phyloP scores from a whole-genome alignment of 2,888 invertebrate genomes.

The Oxyteleia sp. region DNA sequence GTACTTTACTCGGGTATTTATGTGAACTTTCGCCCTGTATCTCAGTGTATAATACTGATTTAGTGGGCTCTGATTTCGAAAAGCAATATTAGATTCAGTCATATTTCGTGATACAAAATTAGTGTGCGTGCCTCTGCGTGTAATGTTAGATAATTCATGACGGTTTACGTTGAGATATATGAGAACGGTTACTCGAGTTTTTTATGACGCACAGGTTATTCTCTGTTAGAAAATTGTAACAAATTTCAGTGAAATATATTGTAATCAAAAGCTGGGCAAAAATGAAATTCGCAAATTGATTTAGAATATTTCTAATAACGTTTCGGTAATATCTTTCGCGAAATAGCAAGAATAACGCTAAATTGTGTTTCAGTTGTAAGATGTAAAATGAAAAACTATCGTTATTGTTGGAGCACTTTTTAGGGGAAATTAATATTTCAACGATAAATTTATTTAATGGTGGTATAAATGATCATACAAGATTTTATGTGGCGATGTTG shows the following conservation, averaged over 20 bases:
- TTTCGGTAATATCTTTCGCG: background rate
- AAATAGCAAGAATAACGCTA: background rate
- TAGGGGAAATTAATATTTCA: too few species aligned
- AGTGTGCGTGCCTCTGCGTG: conserved; percentile 51
- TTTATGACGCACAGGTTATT: conserved; percentile 23
- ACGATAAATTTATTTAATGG: too few species aligned
- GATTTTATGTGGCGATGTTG: too few species aligned
- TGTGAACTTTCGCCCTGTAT: conserved; percentile 53
- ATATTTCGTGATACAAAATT: conserved; percentile 61
- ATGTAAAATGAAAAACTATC: too few species aligned
- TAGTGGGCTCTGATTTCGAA: conserved; percentile 64
- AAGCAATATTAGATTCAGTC: conserved; percentile 66
- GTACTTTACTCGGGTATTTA: conserved; percentile 60
- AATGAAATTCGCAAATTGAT: conserved; percentile 1
- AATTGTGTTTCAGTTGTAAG: too few species aligned
- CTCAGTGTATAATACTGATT: conserved; percentile 57
- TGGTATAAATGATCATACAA: too few species aligned
- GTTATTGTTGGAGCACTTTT: too few species aligned
- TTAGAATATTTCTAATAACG: background rate
- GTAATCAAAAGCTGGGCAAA: conserved; percentile 2
- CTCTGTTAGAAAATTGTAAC: conserved; percentile 16
- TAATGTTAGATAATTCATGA: conserved; percentile 55
- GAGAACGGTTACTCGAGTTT: conserved; percentile 11
- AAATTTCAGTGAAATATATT: conserved; percentile 13
- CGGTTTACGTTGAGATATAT: conserved; percentile 26